Evolutionary conservation across 2,113 vertebrate genomes (phyloP).

Genomic region (Calyptomena viridis): DNA sequence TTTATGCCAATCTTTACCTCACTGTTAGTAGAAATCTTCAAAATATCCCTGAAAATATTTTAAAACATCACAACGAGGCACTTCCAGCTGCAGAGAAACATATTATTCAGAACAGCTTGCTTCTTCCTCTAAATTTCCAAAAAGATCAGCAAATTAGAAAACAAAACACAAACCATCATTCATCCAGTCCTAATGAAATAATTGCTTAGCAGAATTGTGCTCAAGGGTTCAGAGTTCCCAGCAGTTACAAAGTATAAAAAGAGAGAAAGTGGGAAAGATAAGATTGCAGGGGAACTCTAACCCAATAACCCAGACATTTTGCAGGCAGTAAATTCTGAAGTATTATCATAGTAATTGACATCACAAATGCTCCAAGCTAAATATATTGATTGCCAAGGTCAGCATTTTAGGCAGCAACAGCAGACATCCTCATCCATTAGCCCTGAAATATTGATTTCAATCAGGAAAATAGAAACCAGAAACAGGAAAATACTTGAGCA

Average conservation of each 20-base stretch:
- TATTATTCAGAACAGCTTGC: neutral
- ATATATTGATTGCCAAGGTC: conserved; percentile 67
- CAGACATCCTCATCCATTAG: conserved; percentile 59
- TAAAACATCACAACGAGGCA: neutral
- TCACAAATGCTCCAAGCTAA: conserved; percentile 51
- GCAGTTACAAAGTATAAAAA: neutral
- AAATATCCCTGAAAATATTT: neutral
- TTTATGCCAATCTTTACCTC: neutral
- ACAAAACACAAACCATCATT: neutral
- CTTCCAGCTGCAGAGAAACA: neutral
- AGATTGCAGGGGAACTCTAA: conserved; percentile 20
- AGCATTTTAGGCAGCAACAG: conserved; percentile 51
- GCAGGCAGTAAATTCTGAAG: conserved; percentile 29
- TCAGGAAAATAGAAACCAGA: conserved; percentile 48
- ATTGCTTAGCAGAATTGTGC: neutral
- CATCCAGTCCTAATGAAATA: conserved; percentile 28
- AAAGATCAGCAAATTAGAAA: conserved; percentile 15
- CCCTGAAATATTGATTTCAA: conserved; percentile 63
- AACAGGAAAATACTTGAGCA: conserved; percentile 50
- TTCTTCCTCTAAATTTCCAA: neutral
- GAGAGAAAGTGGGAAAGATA: conserved; percentile 13
- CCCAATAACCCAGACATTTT: conserved; percentile 44
- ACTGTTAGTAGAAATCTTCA: neutral
- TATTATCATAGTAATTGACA: conserved; percentile 50
- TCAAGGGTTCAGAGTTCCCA: neutral